Evolutionary conservation across 2,113 vertebrate genomes (phyloP), one percentile per base, ranked within the genome.

Genomic region (Xenopus borealis): DNA sequence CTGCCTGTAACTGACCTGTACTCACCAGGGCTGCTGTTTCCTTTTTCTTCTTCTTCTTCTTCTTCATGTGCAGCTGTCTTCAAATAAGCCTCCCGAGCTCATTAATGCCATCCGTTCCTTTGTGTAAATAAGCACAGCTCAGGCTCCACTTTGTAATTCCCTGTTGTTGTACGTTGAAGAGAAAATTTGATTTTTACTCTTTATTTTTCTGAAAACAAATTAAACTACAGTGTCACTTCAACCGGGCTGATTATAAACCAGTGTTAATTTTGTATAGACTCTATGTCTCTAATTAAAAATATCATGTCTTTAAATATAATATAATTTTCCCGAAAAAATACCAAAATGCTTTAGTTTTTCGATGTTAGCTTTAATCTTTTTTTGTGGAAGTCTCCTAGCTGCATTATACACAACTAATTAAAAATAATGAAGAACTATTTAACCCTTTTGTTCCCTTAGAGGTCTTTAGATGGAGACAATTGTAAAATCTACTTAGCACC

Each of bases 1-100:
- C 67, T 83, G 81, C 89, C 88, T 89, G 85, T 86, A 82, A 89
- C 86, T 91, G 89, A 90, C 90, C 89, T 86, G 78, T 84, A 85
- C 76, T 17, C 84, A 86, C 82, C 81, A 83, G 80, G 82, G 81
- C 83, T 86, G 85, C 85, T 88, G 79, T 87, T 87, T 88, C 85
- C 82, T 82, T 83, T 86, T 85, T 82, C 82, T 86, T 85, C 14
- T 50, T 50, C 4, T 50, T 50, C 14, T 13, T 13, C 11, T 88
- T 90, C 88, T 86, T 83, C 85, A 72, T 87, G 86, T 87, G 83
- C 87, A 88, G 86, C 85, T 89, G 87, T 82, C 85, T 90, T 85
- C 81, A 81, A 84, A 85, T 83, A 85, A 86, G 82, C 73, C 84
- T 88, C 78, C 62, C 18, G 79, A 89, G 85, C 82, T 86, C 83